These are phyloP conservation scores for Anniella stebbinsi DNA, from an alignment of 2,797 vertebrate species.

Conservation along the genomic window DNA sequence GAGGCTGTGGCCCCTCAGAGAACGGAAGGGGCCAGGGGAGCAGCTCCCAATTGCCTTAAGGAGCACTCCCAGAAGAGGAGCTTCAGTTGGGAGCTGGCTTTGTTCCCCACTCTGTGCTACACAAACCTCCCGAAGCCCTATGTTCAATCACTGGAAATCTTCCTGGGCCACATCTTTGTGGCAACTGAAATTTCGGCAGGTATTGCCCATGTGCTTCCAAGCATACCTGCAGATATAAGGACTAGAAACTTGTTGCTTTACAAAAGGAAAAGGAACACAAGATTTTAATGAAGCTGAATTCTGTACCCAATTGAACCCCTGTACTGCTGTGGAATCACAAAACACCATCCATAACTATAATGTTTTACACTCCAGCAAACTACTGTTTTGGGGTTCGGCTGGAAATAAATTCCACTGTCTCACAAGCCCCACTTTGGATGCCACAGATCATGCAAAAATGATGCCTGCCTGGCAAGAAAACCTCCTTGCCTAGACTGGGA, in stretches of 20 bases:
- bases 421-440: neutral
- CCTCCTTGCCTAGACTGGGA: slow-evolving; percentile 33
- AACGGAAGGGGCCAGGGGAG: too few relatives aligned
- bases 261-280: neutral
- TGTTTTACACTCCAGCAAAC: neutral
- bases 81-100: too few relatives aligned
- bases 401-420: neutral
- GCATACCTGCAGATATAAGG: neutral
- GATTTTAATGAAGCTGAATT: neutral
- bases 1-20: too few relatives aligned
- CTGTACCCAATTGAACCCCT: neutral
- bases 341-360: neutral
- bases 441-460: neutral
- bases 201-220: neutral
- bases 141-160: neutral
- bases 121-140: too few relatives aligned
- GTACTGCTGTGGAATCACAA: neutral
- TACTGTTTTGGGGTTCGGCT: neutral
- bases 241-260: neutral
- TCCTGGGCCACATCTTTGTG: neutral
- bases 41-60: too few relatives aligned
- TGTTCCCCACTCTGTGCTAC: neutral
- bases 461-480: neutral
- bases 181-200: neutral
- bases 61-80: too few relatives aligned